Base-by-base conservation (phyloP, 2,888 invertebrate genomes). In the Sinhomidia bicolor region DNA sequence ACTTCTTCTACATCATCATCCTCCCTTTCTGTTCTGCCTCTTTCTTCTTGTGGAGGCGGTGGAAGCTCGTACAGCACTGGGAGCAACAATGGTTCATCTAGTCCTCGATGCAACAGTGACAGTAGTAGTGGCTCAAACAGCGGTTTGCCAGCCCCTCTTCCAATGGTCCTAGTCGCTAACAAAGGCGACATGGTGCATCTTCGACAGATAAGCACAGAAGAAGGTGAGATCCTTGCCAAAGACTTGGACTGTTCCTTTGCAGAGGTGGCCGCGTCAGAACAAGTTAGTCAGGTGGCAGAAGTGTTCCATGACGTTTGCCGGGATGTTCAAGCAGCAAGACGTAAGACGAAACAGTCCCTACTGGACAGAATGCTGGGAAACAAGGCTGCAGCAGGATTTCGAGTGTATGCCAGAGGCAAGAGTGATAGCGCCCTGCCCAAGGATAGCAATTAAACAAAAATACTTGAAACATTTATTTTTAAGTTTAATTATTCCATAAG, bases 151-250 rank as follows among this genome's bases (percentile, higher is more conserved):
- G 51, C 82, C 1, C 90, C 90, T 2, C 87, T 91, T 20, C 97
- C 97, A 0, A 95, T 97, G 47, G 96, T 96, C n/a, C 94, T 98
- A n/a, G 96, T 97, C 41, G 98, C 96, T 57, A 98, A 98, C 93
- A 98, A 98, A 94, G 96, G 96, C 26, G 98, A 98, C 93, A 97
- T 98, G 97, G 96, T 97, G 90, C 98, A 98, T 94, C 94, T 98
- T 91, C 95, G 98, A 92, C 97, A 97, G 95, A 97, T 98, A 82
- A 97, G 96, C 93, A 95, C 95, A 3, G 98, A 98, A 93, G 98
- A 98, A 94, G 98, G 94, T 44, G 97, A 97, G 93, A 97, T 96
- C 92, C 94, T 98, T 79, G 97, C 97, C 10, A 96, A 97, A 93
- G 97, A 97, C 93, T 96, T 97, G 93, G 97, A 98, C 93, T 97